Evolutionary conservation across 2,113 vertebrate genomes (phyloP).

Genomic region (Nansenia antarctica): DNA sequence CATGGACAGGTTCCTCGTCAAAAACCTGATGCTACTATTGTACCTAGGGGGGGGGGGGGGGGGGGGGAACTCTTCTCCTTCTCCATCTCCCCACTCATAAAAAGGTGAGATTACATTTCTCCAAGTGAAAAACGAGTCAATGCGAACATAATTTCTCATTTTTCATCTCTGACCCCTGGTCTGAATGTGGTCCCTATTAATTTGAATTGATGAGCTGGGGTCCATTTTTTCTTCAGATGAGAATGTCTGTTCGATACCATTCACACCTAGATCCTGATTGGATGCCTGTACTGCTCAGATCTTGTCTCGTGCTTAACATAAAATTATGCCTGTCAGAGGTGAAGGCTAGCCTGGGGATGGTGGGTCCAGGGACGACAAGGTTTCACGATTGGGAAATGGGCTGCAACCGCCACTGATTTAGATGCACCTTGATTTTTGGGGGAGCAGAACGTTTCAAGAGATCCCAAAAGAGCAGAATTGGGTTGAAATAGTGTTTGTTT

Average conservation of each 20-base stretch:
- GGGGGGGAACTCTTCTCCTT: background rate
- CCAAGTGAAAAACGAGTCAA: constrained; percentile 36
- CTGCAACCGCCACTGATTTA: background rate
- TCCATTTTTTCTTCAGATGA: background rate
- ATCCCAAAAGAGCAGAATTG: too few relatives aligned
- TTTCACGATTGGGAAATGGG: background rate
- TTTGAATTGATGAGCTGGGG: constrained; percentile 24
- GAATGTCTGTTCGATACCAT: constrained; percentile 19
- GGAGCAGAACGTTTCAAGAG: background rate
- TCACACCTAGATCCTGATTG: constrained; percentile 3
- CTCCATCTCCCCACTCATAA: background rate
- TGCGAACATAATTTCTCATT: constrained; percentile 39
- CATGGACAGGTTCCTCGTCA: background rate
- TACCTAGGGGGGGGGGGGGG: too few relatives aligned
- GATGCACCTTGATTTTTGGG: too few relatives aligned
- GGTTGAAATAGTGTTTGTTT: too few relatives aligned
- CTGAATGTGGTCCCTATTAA: constrained; percentile 24
- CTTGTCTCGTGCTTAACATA: constrained; percentile 20
- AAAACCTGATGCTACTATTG: background rate
- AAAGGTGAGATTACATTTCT: constrained; percentile 43
- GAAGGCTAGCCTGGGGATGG: background rate
- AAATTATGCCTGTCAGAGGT: constrained; percentile 5
- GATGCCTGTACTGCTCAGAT: background rate
- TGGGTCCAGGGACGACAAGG: background rate
- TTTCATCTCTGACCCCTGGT: constrained; percentile 2